Conservation (phyloP, 1,140 invertebrate genomes). For the Zaprionus inermis region DNA sequence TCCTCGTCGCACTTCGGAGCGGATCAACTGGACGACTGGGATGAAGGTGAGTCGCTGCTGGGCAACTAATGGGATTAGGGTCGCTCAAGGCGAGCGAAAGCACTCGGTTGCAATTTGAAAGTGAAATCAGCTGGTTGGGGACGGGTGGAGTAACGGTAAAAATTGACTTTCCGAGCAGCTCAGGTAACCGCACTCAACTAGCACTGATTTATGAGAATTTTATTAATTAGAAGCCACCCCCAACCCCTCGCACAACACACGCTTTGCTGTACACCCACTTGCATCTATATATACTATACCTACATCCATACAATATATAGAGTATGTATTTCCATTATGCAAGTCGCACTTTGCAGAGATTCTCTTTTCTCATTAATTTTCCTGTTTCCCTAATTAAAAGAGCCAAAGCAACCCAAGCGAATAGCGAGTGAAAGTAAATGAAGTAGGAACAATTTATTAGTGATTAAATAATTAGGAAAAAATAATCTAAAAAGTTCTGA, state of each 20-base stretch:
- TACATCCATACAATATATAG: not conserved
- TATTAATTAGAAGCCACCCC: slow-evolving; percentile 1
- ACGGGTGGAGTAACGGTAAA: not conserved
- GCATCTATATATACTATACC: no score
- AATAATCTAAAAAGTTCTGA: no score
- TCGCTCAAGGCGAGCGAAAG: slow-evolving; percentile 1
- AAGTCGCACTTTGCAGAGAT: not conserved
- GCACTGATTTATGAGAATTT: slow-evolving; percentile 1
- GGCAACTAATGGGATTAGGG: not conserved
- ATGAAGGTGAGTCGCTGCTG: slow-evolving; percentile 68
- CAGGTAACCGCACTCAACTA: not conserved
- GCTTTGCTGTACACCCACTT: slow-evolving; percentile 1
- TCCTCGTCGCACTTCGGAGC: slow-evolving; percentile 39
- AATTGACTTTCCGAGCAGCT: not conserved
- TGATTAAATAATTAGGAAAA: no score
- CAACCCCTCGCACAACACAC: not conserved
- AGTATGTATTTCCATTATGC: slow-evolving; percentile 3
- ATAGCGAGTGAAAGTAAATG: not conserved
- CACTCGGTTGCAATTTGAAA: slow-evolving; percentile 1
- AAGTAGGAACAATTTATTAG: not conserved
- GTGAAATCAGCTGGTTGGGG: not conserved
- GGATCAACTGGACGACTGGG: slow-evolving; percentile 72
- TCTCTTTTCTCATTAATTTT: not conserved
- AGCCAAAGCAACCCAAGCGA: not conserved
- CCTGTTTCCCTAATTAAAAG: not conserved